Evolutionary conservation across 2,113 vertebrate species (phyloP), one percentile per base, ranked within the genome.

Genomic region (Pitta sordida): DNA sequence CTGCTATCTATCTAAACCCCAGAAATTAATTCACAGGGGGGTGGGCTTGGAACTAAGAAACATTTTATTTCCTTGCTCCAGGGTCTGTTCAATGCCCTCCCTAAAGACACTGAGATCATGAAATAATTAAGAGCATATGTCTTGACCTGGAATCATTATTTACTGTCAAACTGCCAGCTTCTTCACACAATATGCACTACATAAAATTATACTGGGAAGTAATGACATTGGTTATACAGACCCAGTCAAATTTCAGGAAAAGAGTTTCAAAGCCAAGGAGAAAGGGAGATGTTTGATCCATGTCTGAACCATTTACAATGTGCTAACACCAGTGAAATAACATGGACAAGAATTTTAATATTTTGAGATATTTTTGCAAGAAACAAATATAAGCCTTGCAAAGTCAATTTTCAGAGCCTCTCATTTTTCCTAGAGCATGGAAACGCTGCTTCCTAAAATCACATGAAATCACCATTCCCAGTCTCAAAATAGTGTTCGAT

Each of bases 121-220:
- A 92, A 96, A 88, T 91, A 88, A 94, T 93, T 88, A 84, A 79
- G 44, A 95, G 27, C 70, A 62, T 80, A 73, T 84, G 92, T 93
- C 62, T 96, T 91, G 86, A 94, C 65, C 83, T 69, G 62, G 77
- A 92, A 90, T 91, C 80, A 49, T 86, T 86, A 93, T 71, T 95
- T 64, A 88, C 60, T 81, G 74, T 88, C 83, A 81, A 44, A 68
- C 15, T 78, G 56, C 64, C 83, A 97, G 60, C 44, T 29, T 81
- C 53, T 91, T 86, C 3, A 0, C 56, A 88, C 62, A 90, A 74
- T 91, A 88, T 39, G 76, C 74, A 78, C 48, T 51, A 30, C 37
- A 60, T 60, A 81, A 75, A 91, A 91, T 73, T 53, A 82, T 36
- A 68, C 36, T 53, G 52, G 80, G 77, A 86, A 88, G 82, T 88